phyloP scores from a whole-genome alignment of 2,888 invertebrate genomes.

The Aphrophora alni region DNA sequence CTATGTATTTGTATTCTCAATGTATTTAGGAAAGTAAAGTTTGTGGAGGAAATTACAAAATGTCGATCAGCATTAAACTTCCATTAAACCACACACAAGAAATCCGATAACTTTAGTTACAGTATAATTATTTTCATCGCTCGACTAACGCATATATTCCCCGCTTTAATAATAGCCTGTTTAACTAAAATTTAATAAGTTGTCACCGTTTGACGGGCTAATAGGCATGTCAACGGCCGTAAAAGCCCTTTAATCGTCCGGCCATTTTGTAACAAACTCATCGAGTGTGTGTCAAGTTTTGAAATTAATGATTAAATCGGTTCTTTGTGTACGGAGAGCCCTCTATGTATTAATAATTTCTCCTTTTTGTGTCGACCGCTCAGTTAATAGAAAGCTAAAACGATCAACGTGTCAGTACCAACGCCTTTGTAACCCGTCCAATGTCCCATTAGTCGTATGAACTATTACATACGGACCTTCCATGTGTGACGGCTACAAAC shows the following conservation, averaged over 20 bases:
- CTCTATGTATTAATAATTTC: background rate
- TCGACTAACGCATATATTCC: background rate
- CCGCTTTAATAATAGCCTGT: background rate
- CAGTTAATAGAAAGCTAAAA: too few relatives aligned
- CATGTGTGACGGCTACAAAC: too few relatives aligned
- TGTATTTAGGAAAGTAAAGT: too few relatives aligned
- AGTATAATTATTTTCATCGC: background rate
- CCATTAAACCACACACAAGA: background rate
- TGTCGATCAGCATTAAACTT: background rate
- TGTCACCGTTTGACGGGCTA: constrained; percentile 2
- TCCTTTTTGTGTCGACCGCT: background rate
- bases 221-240: constrained; percentile 2
- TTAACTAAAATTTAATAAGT: background rate
- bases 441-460: background rate
- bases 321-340: background rate
- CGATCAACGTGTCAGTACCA: background rate
- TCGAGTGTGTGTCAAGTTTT: background rate
- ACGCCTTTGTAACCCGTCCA: background rate
- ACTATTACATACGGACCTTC: too few relatives aligned
- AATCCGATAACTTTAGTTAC: background rate
- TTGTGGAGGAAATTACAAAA: background rate
- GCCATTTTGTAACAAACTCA: constrained; percentile 6
- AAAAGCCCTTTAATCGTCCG: background rate
- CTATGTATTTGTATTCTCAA: too few relatives aligned
- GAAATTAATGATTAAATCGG: constrained; percentile 5